Base-by-base conservation (phyloP, 2,888 invertebrate genomes). In the Cinara cedri region DNA sequence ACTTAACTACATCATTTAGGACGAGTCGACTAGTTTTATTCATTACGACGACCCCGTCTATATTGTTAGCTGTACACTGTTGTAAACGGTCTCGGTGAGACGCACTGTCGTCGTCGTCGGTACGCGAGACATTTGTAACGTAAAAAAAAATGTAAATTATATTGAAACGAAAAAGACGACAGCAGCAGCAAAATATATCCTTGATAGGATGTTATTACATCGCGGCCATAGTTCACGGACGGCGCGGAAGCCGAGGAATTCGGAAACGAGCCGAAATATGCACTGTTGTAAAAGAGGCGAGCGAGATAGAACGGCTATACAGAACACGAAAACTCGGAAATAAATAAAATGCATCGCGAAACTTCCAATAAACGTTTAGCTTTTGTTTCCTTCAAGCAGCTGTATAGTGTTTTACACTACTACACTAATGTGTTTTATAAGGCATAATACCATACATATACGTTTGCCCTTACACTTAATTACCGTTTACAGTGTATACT, bases 81-180 rank as follows among this genome's bases (percentile, higher is more conserved):
- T 34, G 34, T 34, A 34, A 34, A 34, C 34, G 34, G 34, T 6
- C 34, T 34, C 3, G 34, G 6, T 34, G 34, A 4, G 34, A 34
- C 6, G 34, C 34, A 6, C 34, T 6, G 34, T 34, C 34, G 3
- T 34, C 34, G 34, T 34, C 6, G 34, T 34, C 34, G 34, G 14
- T n/a, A 51, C 34, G 19, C 42, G 21, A 63, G 11, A 42, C 54
- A 63, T 74, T 65, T 65, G 44, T 13, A 21, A 74, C 63, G 19
- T n/a, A 3, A 63, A 74, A 74, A 34, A 34, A 34, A 65, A 74
- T 74, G 63, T 42, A 74, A 63, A 74, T 74, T 74, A 42, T 63
- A 74, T 16, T 13, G 2, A 44, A 14, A 21, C 9, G 44, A 24
- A 14, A 24, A 44, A 10, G 57, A 24, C 57, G 11, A n/a, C 16